phyloP scores from a whole-genome alignment of 2,888 invertebrate species.

The Ormia ochracea region DNA sequence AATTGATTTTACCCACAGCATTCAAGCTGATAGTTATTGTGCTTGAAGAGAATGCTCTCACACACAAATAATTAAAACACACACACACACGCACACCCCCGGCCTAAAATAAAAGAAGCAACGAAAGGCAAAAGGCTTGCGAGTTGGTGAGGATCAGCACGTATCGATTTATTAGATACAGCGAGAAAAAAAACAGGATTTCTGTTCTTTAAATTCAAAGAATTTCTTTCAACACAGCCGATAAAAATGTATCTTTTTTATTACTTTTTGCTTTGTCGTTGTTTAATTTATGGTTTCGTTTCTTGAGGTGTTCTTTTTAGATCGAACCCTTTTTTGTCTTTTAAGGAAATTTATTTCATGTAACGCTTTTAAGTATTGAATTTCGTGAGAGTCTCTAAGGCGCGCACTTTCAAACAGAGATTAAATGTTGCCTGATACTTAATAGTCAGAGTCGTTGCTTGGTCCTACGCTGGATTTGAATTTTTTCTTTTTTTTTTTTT shows the following conservation, averaged over 20 bases:
- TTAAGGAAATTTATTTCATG: constrained; percentile 1
- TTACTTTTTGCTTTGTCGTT: not conserved
- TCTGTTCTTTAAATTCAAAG: constrained; percentile 43
- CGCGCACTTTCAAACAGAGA: not conserved
- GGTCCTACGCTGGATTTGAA: not conserved
- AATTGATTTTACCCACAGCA: constrained; percentile 54
- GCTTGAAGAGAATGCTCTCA: constrained; percentile 15
- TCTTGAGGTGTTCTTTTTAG: not conserved
- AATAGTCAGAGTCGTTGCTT: not conserved
- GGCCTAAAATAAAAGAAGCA: not conserved
- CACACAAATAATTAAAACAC: constrained; percentile 11
- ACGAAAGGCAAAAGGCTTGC: constrained; percentile 4
- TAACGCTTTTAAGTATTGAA: constrained; percentile 26
- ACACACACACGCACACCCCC: not conserved
- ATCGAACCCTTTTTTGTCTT: constrained; percentile 19
- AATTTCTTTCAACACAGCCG: constrained; percentile 51
- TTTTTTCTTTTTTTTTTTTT: not conserved
- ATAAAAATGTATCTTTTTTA: constrained; percentile 20
- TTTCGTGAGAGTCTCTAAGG: constrained; percentile 4
- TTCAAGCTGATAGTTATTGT: constrained; percentile 30
- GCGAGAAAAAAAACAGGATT: constrained; percentile 46
- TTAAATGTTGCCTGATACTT: constrained; percentile 9
- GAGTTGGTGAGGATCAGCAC: constrained; percentile 52
- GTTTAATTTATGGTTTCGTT: constrained; percentile 32
- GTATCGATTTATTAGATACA: constrained; percentile 57